These are phyloP conservation scores for Stictonetta naevosa DNA, from an alignment of 2,113 vertebrate genomes.

Conservation along the genomic window DNA sequence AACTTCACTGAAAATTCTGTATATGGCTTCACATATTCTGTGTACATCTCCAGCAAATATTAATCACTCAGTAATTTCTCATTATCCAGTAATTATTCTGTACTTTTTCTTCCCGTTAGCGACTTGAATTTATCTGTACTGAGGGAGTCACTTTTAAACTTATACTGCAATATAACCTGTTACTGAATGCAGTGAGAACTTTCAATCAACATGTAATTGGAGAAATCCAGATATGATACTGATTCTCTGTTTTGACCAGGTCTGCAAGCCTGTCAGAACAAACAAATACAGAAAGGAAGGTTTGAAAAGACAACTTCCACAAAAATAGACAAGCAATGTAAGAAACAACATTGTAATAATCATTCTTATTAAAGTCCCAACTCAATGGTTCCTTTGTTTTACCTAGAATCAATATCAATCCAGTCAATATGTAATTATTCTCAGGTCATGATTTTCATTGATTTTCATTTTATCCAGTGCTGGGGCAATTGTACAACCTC, in stretches of 20 bases:
- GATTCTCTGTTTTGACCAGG: neutral
- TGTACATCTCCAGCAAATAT: neutral
- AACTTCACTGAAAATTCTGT: neutral
- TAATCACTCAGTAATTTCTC: neutral
- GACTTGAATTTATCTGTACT: neutral
- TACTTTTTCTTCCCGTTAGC: neutral
- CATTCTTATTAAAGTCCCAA: neutral
- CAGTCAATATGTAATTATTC: neutral
- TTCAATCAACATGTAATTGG: neutral
- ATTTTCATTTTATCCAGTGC: neutral
- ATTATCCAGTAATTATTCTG: neutral
- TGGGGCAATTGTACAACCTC: neutral
- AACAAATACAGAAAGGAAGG: neutral
- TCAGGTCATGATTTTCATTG: neutral
- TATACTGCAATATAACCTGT: neutral
- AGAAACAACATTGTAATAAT: neutral
- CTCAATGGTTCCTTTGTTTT: neutral
- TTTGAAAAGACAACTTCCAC: neutral
- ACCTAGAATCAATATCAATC: neutral
- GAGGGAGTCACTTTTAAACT: neutral
- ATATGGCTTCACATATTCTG: neutral
- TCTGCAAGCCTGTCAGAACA: neutral
- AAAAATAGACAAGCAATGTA: neutral
- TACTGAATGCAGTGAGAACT: neutral
- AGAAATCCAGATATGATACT: neutral